Evolutionary conservation across 2,797 vertebrate genomes (phyloP).

Genomic region (Pagetopsis macropterus): DNA sequence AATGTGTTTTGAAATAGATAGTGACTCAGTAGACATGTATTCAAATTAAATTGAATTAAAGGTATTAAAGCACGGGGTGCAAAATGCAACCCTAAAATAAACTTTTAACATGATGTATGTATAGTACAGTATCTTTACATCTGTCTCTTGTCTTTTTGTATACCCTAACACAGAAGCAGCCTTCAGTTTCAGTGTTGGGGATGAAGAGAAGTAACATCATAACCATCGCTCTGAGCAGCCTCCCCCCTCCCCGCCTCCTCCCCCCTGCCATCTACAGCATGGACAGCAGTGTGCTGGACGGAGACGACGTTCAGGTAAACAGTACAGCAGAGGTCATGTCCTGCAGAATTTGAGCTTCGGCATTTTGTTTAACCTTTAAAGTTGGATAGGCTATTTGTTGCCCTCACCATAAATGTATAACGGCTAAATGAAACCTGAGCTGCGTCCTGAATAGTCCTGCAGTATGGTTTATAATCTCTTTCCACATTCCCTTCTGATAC

Average conservation of each 20-base stretch:
- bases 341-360: background rate
- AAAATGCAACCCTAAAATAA: background rate
- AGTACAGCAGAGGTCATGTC: slow-evolving; percentile 47
- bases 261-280: slow-evolving; percentile 82
- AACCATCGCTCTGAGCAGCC: slow-evolving; percentile 82
- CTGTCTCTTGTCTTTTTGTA: background rate
- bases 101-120: accelerated
- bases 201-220: slow-evolving; percentile 86
- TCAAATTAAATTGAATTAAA: no score
- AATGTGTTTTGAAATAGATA: no score
- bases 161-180: slow-evolving; percentile 71
- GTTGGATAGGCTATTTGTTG: background rate
- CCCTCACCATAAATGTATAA: background rate
- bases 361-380: slow-evolving; percentile 12
- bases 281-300: slow-evolving; percentile 83
- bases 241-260: slow-evolving; percentile 82
- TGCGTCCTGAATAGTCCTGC: background rate
- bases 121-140: background rate
- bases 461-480: background rate
- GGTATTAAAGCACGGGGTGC: no score
- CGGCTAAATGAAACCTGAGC: slow-evolving; percentile 8
- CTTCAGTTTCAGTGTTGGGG: slow-evolving; percentile 73
- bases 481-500: slow-evolving; percentile 1
- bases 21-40: no score
- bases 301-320: slow-evolving; percentile 80